Evolutionary conservation across 2,797 vertebrate genomes (phyloP).

Genomic region (Eulemur coronatus): DNA sequence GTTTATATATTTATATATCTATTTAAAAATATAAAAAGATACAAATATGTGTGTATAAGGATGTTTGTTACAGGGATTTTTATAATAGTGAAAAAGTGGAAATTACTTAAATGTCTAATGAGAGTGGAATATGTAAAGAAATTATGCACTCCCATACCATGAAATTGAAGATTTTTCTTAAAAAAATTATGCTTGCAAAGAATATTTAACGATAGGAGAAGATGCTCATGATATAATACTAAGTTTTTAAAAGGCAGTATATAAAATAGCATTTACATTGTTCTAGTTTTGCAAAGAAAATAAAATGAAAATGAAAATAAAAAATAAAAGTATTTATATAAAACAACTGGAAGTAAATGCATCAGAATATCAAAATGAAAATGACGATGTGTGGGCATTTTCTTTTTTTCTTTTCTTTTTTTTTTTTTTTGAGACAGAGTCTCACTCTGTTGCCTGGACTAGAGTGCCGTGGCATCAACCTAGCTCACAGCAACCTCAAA

Average conservation of each 20-base stretch:
- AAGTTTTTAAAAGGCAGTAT: background rate
- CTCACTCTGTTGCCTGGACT: too few relatives aligned
- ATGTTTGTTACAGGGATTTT: background rate
- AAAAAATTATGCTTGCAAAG: background rate
- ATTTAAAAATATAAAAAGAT: background rate
- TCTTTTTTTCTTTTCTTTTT: too few relatives aligned
- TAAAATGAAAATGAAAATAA: background rate
- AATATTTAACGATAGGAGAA: background rate
- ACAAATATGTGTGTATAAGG: background rate
- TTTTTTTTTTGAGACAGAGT: too few relatives aligned
- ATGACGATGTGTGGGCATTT: background rate
- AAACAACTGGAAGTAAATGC: background rate
- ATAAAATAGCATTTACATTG: background rate
- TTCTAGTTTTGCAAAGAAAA: background rate
- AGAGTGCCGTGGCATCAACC: too few relatives aligned
- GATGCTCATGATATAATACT: background rate
- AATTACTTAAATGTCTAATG: background rate
- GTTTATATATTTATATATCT: background rate
- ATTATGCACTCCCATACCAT: too few relatives aligned
- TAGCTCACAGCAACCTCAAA: too few relatives aligned
- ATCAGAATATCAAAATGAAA: background rate
- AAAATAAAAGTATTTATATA: background rate
- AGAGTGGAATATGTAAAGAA: background rate
- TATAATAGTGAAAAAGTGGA: background rate
- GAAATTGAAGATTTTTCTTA: background rate